Conservation (phyloP, 2,797 vertebrate genomes). For the Smutsia gigantea region DNA sequence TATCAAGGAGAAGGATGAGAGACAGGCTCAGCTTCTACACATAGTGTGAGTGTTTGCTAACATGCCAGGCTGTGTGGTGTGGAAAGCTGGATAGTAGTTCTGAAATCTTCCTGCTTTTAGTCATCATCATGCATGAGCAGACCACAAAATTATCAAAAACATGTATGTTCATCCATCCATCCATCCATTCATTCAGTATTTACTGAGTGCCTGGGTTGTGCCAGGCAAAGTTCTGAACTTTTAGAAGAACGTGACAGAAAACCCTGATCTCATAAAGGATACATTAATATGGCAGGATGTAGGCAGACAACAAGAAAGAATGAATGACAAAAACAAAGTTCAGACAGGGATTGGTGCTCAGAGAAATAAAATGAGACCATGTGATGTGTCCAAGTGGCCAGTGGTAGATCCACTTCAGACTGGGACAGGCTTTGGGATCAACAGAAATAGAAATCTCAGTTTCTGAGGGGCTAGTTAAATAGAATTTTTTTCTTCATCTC, state of each 20-base stretch:
- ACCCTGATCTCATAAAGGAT: background rate
- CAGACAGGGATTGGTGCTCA: background rate
- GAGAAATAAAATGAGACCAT: background rate
- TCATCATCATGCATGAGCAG: background rate
- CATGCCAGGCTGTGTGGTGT: too few species aligned
- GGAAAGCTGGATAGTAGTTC: background rate
- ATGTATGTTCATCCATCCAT: background rate
- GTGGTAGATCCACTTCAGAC: background rate
- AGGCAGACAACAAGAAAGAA: background rate
- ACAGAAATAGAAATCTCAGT: conserved; percentile 5
- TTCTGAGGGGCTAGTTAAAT: background rate
- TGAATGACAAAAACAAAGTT: background rate
- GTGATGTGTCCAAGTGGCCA: background rate
- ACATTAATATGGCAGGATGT: background rate
- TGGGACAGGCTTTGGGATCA: background rate
- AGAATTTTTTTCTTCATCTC: background rate
- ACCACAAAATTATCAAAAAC: background rate
- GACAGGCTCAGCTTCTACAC: background rate
- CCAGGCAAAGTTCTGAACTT: background rate
- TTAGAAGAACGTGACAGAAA: background rate
- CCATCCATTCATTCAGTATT: background rate
- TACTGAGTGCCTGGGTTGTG: background rate
- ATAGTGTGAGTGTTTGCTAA: background rate
- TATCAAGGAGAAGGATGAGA: background rate
- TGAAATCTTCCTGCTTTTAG: background rate